Evolutionary conservation across 1,140 invertebrate species (phyloP).

Genomic region (Drosophila tani): DNA sequence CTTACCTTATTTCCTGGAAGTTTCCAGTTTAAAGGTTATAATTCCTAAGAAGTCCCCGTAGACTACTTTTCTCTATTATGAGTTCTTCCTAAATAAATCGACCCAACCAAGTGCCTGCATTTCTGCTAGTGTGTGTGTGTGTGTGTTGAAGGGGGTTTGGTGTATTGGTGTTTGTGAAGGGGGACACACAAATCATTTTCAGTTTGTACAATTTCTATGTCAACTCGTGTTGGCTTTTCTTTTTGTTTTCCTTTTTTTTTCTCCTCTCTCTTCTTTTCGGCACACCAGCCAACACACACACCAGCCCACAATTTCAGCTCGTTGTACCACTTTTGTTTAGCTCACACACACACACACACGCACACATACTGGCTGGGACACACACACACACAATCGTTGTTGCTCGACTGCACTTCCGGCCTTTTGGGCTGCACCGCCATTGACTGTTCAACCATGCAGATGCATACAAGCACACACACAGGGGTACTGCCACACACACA

Average conservation of each 20-base stretch:
- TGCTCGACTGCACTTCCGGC: constrained; percentile 77
- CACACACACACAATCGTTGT: constrained; percentile 41
- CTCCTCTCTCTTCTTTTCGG: constrained; percentile 15
- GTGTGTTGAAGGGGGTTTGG: neutral
- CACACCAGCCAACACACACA: neutral
- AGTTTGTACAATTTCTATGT: constrained; percentile 81
- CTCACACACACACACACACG: constrained; percentile 13
- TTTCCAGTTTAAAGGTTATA: constrained; percentile 3
- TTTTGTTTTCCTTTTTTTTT: constrained; percentile 10
- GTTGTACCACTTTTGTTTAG: constrained; percentile 73
- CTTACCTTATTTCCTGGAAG: neutral
- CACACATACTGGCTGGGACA: constrained; percentile 1
- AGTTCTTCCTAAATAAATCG: constrained; percentile 1
- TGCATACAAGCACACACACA: constrained; percentile 21
- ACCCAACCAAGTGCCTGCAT: constrained; percentile 16
- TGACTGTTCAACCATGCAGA: constrained; percentile 74
- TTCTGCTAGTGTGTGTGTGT: neutral
- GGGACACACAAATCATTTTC: constrained; percentile 74
- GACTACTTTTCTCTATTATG: neutral
- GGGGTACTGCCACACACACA: neutral
- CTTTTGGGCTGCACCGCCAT: constrained; percentile 66
- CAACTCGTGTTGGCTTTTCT: constrained; percentile 57
- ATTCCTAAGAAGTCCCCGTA: neutral
- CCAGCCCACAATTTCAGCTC: constrained; percentile 28
- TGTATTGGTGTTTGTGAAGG: constrained; percentile 14